Conservation (phyloP, 2,113 vertebrate genomes). For the Triplophysa tibetana region DNA sequence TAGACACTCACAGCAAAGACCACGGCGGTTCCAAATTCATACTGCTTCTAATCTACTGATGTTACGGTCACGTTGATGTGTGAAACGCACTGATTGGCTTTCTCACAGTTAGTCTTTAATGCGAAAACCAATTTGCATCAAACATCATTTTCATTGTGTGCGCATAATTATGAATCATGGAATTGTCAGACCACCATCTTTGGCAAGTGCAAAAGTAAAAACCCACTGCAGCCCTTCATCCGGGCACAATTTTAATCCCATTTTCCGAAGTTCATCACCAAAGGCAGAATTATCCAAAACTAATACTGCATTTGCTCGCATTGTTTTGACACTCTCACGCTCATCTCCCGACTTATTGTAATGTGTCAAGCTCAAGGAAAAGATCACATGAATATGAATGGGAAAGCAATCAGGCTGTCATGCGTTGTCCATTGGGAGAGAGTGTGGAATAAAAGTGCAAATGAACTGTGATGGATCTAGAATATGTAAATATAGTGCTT, state of each 20-base stretch:
- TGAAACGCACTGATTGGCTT: slow-evolving; percentile 31
- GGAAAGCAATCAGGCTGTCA: slow-evolving; percentile 49
- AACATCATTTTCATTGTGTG: slow-evolving; percentile 36
- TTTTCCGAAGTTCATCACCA: neutral
- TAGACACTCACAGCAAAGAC: slow-evolving; percentile 2
- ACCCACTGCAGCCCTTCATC: neutral
- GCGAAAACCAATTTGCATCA: slow-evolving; percentile 41
- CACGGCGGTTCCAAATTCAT: neutral
- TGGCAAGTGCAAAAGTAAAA: slow-evolving; percentile 27
- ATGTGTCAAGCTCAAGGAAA: slow-evolving; percentile 33
- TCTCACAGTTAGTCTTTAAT: slow-evolving; percentile 32
- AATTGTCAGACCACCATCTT: slow-evolving; percentile 29
- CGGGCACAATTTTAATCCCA: slow-evolving; percentile 4
- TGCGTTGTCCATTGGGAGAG: slow-evolving; percentile 43
- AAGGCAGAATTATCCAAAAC: slow-evolving; percentile 9
- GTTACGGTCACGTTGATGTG: slow-evolving; percentile 31
- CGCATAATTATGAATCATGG: slow-evolving; percentile 32
- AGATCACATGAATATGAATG: slow-evolving; percentile 57
- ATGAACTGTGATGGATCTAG: slow-evolving; percentile 54
- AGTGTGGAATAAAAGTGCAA: slow-evolving; percentile 47
- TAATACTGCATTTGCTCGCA: slow-evolving; percentile 15
- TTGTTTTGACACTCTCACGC: slow-evolving; percentile 9
- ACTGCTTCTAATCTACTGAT: slow-evolving; percentile 19
- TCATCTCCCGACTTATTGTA: slow-evolving; percentile 47
- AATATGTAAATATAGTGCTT: slow-evolving; percentile 50